phyloP scores from a whole-genome alignment of 64 coral and sea anemone species.

The Dendrophyllia cribrosa region DNA sequence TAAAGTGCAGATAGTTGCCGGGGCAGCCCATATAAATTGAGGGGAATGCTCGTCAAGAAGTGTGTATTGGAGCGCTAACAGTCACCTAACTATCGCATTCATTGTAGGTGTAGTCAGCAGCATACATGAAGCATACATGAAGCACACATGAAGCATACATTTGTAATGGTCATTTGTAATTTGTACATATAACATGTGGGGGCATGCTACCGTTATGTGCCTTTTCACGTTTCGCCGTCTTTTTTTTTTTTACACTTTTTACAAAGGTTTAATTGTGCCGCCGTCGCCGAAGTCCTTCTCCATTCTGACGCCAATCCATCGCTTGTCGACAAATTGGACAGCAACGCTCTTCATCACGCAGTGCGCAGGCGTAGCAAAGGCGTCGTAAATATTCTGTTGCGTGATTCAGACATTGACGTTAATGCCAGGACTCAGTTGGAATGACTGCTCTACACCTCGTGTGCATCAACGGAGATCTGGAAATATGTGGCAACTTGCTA shows the following conservation, averaged over 20 bases:
- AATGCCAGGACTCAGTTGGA: constrained; percentile 67
- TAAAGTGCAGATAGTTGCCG: no score
- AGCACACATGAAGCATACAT: no score
- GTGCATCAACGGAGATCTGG: constrained; percentile 70
- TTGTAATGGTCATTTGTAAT: no score
- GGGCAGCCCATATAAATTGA: no score
- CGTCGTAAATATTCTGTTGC: constrained; percentile 59
- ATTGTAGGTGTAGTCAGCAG: no score
- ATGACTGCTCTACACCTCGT: constrained; percentile 79
- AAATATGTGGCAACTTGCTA: constrained; percentile 68
- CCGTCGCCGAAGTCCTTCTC: constrained; percentile 20
- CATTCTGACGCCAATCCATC: background rate
- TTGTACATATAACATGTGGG: no score
- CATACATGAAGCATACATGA: no score
- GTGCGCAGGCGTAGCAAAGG: constrained; percentile 42
- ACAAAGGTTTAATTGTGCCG: constrained; percentile 18
- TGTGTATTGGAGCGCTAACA: no score
- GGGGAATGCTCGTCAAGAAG: no score
- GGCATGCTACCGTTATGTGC: no score
- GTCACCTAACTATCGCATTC: no score
- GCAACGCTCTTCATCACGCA: constrained; percentile 31
- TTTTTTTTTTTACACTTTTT: background rate
- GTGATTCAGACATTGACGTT: constrained; percentile 53
- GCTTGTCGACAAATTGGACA: background rate
- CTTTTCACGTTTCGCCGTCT: no score